Base-by-base conservation (phyloP, 2,888 invertebrate species). In the Drosophila anceps region DNA sequence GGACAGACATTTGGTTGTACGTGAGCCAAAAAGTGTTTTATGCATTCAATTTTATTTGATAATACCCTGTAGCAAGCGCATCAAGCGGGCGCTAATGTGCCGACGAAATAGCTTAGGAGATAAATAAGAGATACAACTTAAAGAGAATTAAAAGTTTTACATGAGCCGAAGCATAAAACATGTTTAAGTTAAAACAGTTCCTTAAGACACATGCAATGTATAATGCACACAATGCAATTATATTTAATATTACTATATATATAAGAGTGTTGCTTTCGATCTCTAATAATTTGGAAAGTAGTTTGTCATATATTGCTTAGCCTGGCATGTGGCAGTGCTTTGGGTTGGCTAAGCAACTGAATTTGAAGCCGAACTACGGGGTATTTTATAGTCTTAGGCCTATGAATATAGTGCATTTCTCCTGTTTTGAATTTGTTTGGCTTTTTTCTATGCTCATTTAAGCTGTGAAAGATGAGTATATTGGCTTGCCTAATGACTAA, bases 11-110 rank as follows among this genome's bases (percentile, higher is more conserved):
- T 65, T 27, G 24, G 41, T 27, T 46, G 24, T 54, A 62, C 59
- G 67, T 73, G 63, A 50, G 39, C 43, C 55, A 68, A 59, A 50
- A 43, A 33, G 48, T 33, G 54, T 59, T 72, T 67, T 35, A 41
- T 73, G 57, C 57, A 64, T 73, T 69, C 69, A 69, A 54, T 64
- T 73, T 53, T 58, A 48, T 58, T 64, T 54, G 43, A 54, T 18
- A 31, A 58, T 58, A 66, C 67, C 61, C 67, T 62, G 57, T 54
- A 58, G 3, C 1, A 2, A 20, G 10, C 1, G 4, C 13, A 18
- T 0, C 15, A 24, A 2, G 2, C 48, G 13, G 50, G 13, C n/a
- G 18, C 33, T 51, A 39, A 39, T 31, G 31, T 13, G 35, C 35
- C 9, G 1, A 13, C 13, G 2, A 1, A 3, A 5, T 0, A 24